Conservation (phyloP, 2,113 vertebrate species). For the Triplophysa rosa region DNA sequence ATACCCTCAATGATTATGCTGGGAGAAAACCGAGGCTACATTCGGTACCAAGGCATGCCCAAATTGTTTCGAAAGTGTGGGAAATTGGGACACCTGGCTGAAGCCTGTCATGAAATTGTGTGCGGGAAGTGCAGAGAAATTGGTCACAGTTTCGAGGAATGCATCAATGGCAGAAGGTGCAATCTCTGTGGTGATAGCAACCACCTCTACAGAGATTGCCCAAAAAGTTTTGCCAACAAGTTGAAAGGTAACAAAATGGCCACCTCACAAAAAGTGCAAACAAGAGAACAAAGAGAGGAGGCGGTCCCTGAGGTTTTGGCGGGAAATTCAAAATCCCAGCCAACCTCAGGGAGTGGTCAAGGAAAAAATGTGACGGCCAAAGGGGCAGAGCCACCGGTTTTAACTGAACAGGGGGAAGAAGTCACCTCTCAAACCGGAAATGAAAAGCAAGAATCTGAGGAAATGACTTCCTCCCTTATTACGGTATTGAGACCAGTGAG, state of each 20-base stretch:
- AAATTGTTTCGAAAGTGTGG: slow-evolving; percentile 1
- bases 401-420: too few species aligned
- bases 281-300: background rate
- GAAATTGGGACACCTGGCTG: background rate
- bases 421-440: too few species aligned
- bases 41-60: background rate
- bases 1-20: background rate
- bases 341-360: background rate
- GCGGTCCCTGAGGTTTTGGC: background rate
- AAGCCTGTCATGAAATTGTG: background rate
- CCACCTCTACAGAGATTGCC: slow-evolving; percentile 43
- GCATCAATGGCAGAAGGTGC: slow-evolving; percentile 17
- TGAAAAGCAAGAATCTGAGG: too few species aligned
- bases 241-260: background rate
- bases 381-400: too few species aligned
- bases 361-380: too few species aligned
- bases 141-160: background rate
- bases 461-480: background rate
- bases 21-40: slow-evolving; percentile 3
- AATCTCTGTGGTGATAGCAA: background rate
- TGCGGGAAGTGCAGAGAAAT: slow-evolving; percentile 32
- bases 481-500: background rate
- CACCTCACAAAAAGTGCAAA: too few species aligned
- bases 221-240: slow-evolving; percentile 35
- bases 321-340: background rate